A percentile compares a stretch with the other conserved stretches of the same genome.
phyloP scores from a whole-genome alignment of 1,140 invertebrate species.

The Aricia agestis region DNA sequence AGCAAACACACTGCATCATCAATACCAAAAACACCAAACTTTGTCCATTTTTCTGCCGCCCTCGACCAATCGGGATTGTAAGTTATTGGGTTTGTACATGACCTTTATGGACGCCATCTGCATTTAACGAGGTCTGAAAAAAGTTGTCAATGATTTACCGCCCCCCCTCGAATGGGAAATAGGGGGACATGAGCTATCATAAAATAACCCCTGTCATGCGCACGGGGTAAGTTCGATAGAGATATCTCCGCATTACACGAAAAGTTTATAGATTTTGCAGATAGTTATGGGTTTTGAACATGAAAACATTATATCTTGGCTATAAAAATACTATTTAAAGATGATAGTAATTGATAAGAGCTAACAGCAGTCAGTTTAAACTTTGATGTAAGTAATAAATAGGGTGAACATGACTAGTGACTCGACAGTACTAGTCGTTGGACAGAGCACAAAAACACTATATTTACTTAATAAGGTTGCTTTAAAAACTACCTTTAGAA shows the following conservation, averaged over 20 bases:
- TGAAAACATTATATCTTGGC: background rate
- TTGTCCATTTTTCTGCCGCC: background rate
- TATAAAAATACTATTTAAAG: slow-evolving; percentile 18
- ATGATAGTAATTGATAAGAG: background rate
- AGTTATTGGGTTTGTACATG: slow-evolving; percentile 17
- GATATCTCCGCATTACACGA: slow-evolving; percentile 7
- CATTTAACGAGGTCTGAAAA: slow-evolving; percentile 38
- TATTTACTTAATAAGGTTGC: too few species aligned
- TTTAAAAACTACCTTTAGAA: too few species aligned
- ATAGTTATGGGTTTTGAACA: background rate
- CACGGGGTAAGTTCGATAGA: slow-evolving; percentile 47
- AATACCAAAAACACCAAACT: background rate
- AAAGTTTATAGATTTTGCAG: background rate
- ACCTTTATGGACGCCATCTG: slow-evolving; percentile 31
- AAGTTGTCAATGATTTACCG: slow-evolving; percentile 54
- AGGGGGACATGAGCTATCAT: slow-evolving; percentile 36
- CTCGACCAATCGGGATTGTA: background rate
- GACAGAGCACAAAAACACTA: too few species aligned
- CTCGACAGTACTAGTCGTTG: too few species aligned
- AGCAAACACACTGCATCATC: background rate
- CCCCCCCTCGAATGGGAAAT: slow-evolving; percentile 35
- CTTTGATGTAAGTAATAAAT: too few species aligned
- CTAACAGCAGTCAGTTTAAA: background rate
- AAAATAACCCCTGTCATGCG: slow-evolving; percentile 60
- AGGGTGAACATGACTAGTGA: too few species aligned